Base-by-base conservation (phyloP, 2,888 invertebrate genomes). In the Melinaea menophilus region DNA sequence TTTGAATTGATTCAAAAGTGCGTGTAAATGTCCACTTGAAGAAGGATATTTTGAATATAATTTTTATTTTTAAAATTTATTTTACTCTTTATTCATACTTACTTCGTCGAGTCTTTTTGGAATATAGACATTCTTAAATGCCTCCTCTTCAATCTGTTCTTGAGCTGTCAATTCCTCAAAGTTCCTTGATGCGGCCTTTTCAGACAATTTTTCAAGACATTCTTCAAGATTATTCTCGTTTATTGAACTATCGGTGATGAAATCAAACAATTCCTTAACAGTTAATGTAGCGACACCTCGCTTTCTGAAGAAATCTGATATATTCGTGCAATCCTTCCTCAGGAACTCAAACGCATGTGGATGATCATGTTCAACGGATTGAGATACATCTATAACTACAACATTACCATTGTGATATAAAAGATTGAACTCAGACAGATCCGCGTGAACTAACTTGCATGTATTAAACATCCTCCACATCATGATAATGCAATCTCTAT, bases 331-430 rank as follows among this genome's bases (percentile, higher is more conserved):
- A 88, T 99, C 99, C 80, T 96, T 98, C 64, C 98, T 92, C 56
- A 99, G 91, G 83, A 99, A 99, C 68, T 98, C 97, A 70, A 98
- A 93, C 0, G 99, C 97, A 84, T 96, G 95, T 0, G 98, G 98
- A 92, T 99, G 99, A 82, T 99, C 98, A 82, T 98, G 98, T 85
- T 99, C 99, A 0, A 99, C 99, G 0, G 99, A 96, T 81, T 99
- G 99, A 0, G 99, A 99, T 0, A 99, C 99, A 88, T 99, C 99
- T 76, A 99, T 99, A 31, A 99, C 94, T 65, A 95, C 95, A n/a
- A 97, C 85, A 75, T 95, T 93, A 0, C 95, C 95, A 76, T 96
- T 92, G 75, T 96, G 94, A 76, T 95, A 96, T 71, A 99, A 86
- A 68, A 99, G 92, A 88, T 99, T 99, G 78, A 97, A 99, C 89